Base-by-base conservation (phyloP, 2,888 invertebrate genomes). In the Rhopalosiphum nymphaeae region DNA sequence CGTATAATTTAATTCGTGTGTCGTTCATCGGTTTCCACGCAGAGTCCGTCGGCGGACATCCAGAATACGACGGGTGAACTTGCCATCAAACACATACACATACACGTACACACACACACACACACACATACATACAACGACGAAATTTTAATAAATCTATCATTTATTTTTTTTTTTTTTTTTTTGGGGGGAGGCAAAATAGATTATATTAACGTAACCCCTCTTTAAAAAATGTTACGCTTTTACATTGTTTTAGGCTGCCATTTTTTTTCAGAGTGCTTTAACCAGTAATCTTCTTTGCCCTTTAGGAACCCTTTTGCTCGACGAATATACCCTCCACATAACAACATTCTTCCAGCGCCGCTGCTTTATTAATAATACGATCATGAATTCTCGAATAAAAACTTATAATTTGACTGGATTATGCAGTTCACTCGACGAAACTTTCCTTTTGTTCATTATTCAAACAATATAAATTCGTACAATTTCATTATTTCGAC, bases 341-440 rank as follows among this genome's bases (percentile, higher is more conserved):
- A 78, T 78, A 78, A 78, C 78, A 78, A 78, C 36, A 78, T 78
- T 78, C 78, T 78, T 78, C 36, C 78, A 78, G 21, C 78, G 78
- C 78, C 78, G 2, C 78, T 36, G 78, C 78, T 78, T 78, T 78
- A 78, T 78, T 78, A 78, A 78, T 78, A 78, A 78, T 78, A 78
- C 21, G 78, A 78, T 78, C 36, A 36, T 7, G 78, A 78, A 78
- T 78, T 78, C 78, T 9, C 36, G 36, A 78, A 78, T 78, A 78
- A 78, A 78, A 78, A 78, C 78, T 78, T 78, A 78, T 78, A 78
- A 36, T 78, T 78, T 42, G 36, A 78, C 78, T 78, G 36, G 78
- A 78, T 78, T 78, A 78, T 78, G 36, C 78, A 36, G 36, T 78
- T 78, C 78, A 78, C 36, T 21, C 36, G 78, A 78, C 78, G 78